Evolutionary conservation across 2,797 vertebrate genomes (phyloP).

Genomic region (Catostomus latipinnis): DNA sequence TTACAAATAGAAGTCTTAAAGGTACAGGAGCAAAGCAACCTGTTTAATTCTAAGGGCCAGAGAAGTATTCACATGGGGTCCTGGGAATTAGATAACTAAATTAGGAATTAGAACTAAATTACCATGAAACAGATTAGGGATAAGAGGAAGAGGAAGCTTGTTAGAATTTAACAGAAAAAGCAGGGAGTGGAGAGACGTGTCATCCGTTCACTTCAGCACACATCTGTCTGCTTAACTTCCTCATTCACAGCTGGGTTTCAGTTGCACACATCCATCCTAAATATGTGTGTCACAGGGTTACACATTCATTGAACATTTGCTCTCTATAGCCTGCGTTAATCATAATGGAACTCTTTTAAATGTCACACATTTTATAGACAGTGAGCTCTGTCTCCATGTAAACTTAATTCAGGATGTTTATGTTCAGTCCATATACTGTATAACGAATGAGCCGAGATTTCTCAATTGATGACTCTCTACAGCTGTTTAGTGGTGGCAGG

Average conservation of each 20-base stretch:
- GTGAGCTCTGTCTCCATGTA: slow-evolving; percentile 50
- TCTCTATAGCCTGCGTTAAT: slow-evolving; percentile 40
- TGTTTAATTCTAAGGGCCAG: too few relatives aligned
- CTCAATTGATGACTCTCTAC: background rate
- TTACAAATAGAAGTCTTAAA: too few relatives aligned
- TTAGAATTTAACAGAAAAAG: slow-evolving; percentile 14
- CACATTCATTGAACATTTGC: slow-evolving; percentile 45
- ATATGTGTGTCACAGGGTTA: slow-evolving; percentile 43
- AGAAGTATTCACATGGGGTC: too few relatives aligned
- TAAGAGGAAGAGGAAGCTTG: background rate
- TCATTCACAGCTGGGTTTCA: slow-evolving; percentile 59
- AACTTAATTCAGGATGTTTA: background rate
- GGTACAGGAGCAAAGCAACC: too few relatives aligned
- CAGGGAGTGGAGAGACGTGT: slow-evolving; percentile 45
- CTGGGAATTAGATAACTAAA: too few relatives aligned
- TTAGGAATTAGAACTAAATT: too few relatives aligned
- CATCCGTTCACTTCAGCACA: slow-evolving; percentile 59
- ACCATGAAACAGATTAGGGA: background rate
- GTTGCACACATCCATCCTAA: slow-evolving; percentile 57
- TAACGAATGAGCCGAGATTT: background rate
- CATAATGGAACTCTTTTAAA: background rate
- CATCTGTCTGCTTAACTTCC: slow-evolving; percentile 60
- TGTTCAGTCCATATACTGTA: background rate
- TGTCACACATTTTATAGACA: slow-evolving; percentile 48
- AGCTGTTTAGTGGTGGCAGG: slow-evolving; percentile 46